phyloP scores from a whole-genome alignment of 2,113 vertebrate genomes.

The Numida meleagris region DNA sequence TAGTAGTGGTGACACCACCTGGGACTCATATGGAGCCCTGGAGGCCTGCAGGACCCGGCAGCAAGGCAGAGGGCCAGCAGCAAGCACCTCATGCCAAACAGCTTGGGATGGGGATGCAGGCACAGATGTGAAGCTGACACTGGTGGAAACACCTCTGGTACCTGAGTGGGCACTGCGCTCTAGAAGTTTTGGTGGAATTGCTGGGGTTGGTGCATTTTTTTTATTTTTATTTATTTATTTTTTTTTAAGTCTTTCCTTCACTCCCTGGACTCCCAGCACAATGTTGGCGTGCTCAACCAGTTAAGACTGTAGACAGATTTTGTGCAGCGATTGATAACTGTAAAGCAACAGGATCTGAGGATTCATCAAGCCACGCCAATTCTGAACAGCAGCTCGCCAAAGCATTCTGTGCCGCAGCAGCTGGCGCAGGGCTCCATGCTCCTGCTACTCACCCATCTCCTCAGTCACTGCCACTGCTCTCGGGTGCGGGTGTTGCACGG shows the following conservation, averaged over 20 bases:
- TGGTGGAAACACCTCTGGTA: background rate
- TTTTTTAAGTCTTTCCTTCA: background rate
- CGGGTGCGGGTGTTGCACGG: fast-evolving
- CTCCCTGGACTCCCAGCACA: background rate
- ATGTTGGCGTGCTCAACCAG: fast-evolving
- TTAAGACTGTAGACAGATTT: background rate
- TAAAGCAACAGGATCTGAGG: fast-evolving
- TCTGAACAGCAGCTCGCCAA: background rate
- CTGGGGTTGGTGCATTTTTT: background rate
- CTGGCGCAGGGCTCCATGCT: background rate
- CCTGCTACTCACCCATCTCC: background rate
- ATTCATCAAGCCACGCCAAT: background rate
- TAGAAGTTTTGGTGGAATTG: background rate
- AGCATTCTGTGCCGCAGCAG: background rate
- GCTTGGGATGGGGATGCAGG: background rate
- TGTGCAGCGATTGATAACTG: background rate
- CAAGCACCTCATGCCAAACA: background rate
- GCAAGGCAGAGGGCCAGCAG: background rate
- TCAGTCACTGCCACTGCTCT: fast-evolving
- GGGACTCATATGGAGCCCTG: background rate
- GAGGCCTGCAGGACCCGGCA: background rate
- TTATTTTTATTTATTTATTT: no score
- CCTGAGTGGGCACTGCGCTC: background rate
- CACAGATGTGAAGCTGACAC: background rate
- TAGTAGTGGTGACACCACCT: background rate